These are phyloP conservation scores for Chaetops frenatus DNA, from an alignment of 2,113 vertebrate genomes.

Conservation along the genomic window DNA sequence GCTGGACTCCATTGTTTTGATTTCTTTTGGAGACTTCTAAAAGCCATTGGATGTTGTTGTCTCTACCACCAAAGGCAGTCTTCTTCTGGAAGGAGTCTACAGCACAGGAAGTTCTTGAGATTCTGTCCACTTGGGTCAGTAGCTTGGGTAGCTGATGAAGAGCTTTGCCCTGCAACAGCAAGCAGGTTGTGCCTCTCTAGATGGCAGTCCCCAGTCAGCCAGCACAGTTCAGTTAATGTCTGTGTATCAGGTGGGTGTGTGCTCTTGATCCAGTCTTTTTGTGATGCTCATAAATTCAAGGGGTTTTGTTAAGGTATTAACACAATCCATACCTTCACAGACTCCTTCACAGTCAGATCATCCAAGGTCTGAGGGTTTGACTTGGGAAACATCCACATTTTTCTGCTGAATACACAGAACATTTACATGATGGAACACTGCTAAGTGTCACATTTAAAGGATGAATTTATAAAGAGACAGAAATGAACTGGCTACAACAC, in stretches of 20 bases:
- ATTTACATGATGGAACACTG: background rate
- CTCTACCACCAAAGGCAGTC: background rate
- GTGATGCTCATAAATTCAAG: background rate
- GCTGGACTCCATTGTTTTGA: background rate
- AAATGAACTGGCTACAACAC: background rate
- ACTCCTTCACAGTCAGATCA: background rate
- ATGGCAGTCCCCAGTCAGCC: background rate
- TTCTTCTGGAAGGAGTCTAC: background rate
- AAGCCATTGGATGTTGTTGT: background rate
- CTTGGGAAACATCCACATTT: background rate
- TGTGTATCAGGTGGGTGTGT: fast-evolving
- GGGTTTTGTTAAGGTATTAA: background rate
- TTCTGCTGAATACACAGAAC: background rate
- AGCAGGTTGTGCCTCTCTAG: background rate
- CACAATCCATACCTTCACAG: background rate
- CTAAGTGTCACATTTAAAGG: background rate
- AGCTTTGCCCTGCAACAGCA: background rate
- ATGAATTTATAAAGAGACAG: background rate
- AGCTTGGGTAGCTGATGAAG: background rate
- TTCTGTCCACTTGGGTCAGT: background rate
- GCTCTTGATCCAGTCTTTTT: background rate
- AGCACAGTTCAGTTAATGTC: background rate
- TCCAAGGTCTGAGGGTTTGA: background rate
- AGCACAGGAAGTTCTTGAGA: background rate
- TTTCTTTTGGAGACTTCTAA: background rate